Evolutionary conservation across 2,113 vertebrate species (phyloP).

Genomic region (Meleagris gallopavo): DNA sequence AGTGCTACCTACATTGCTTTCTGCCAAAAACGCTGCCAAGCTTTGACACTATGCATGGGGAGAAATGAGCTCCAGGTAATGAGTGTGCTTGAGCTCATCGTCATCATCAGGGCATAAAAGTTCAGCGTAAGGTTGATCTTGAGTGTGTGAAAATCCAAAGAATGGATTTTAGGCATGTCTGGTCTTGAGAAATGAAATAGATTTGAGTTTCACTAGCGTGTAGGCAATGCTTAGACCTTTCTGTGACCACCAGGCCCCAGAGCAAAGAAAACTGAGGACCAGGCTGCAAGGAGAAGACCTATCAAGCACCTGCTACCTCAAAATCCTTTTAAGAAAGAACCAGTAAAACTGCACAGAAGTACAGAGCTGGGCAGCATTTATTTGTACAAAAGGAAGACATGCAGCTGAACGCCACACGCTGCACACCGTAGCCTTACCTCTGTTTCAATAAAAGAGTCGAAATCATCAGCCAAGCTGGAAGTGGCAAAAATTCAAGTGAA

Average conservation of each 20-base stretch:
- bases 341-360: neutral
- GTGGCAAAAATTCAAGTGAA: slow-evolving; percentile 57
- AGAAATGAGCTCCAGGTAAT: neutral
- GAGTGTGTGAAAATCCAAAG: neutral
- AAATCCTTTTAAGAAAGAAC: neutral
- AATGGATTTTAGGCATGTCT: neutral
- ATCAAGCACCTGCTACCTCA: neutral
- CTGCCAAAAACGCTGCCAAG: neutral
- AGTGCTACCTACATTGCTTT: neutral
- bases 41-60: neutral
- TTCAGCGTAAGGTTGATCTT: neutral
- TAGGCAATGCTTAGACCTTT: neutral
- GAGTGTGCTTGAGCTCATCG: neutral
- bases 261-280: neutral
- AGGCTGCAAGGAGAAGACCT: neutral
- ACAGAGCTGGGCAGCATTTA: neutral
- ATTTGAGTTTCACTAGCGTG: neutral
- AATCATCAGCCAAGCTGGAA: slow-evolving; percentile 24
- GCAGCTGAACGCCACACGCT: slow-evolving; percentile 16
- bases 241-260: neutral
- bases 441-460: neutral
- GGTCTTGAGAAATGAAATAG: neutral
- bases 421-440: neutral
- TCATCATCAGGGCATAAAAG: neutral
- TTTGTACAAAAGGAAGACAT: accelerated